Base-by-base conservation (phyloP, 2,797 vertebrate species). In the Rhinophrynus dorsalis region DNA sequence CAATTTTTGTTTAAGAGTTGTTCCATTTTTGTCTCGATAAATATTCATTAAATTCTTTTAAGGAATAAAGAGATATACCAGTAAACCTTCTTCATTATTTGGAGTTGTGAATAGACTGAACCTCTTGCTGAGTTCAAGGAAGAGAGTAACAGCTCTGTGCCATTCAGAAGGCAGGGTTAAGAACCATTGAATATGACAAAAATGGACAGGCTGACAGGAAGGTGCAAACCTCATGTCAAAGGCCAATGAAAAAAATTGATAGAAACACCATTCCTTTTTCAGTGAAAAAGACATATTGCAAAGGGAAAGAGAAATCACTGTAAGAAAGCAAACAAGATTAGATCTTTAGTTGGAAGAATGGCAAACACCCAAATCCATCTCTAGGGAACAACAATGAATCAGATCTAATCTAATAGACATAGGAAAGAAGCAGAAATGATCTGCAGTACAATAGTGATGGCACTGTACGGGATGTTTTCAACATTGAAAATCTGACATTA, bases 241-340 rank as follows among this genome's bases (percentile, higher is more conserved):
- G 51, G 13, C 15, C 45, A 40, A 52, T 50, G 24, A 12, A 44
- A 52, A 47, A 75, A 75, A 72, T 0, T 42, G 51, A 23, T 70
- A 76, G 67, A 38, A 62, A 60, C 1, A 5, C 0, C 18, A 23
- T 68, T 0, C 17, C 3, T 1, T 10, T 52, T 65, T 75, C 17
- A 27, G 0, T 11, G 59, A 5, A 1, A 1, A 3, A 7, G 18
- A 8, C 1, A 9, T 0, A n/a, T 45, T 50, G 66, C 52, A 50
- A 60, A 20, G 63, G 51, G 32, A 73, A 29, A 63, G 12, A 75
- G 26, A 20, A 35, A 72, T 54, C 23, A 59, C 32, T 1, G 55
- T 18, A 72, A 64, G 51, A n/a, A 74, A 68, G 30, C 23, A 77
- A 68, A 75, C 32, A 48, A 27, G 71, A 69, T 13, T 20, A 1